Conservation (phyloP, 1,140 invertebrate species). For the Leptopilina clavipes region DNA sequence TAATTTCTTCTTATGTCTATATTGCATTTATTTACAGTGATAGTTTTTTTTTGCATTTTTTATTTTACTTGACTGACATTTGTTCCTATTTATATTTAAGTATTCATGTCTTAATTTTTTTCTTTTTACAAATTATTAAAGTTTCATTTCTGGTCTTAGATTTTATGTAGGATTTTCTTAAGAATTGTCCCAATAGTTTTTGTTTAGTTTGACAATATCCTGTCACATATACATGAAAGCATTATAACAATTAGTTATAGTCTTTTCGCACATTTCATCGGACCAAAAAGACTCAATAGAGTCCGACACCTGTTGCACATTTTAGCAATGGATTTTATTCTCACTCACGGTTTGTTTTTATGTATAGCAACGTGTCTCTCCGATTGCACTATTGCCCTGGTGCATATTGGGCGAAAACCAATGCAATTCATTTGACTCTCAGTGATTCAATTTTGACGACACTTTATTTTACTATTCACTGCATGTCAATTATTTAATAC, state of each 20-base stretch:
- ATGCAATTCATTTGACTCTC: conserved; percentile 5
- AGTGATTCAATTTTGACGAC: neutral
- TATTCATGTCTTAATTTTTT: too few relatives aligned
- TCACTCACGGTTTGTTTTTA: conserved; percentile 48
- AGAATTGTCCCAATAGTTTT: too few relatives aligned
- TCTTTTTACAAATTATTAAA: too few relatives aligned
- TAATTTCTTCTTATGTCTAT: neutral
- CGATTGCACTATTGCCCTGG: conserved; percentile 24
- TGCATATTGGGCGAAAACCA: conserved; percentile 26
- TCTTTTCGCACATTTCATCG: conserved; percentile 24
- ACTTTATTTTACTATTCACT: neutral
- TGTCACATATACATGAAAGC: neutral
- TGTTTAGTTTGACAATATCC: neutral
- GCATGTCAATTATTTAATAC: neutral
- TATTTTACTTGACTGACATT: too few relatives aligned
- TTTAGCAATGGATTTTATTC: conserved; percentile 71
- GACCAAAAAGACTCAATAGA: conserved; percentile 46
- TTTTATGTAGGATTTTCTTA: too few relatives aligned
- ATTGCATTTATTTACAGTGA: neutral
- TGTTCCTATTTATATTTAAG: too few relatives aligned
- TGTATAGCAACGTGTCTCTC: conserved; percentile 27
- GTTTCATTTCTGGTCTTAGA: too few relatives aligned
- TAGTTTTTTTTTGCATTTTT: neutral
- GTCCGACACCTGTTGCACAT: conserved; percentile 69
- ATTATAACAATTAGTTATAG: conserved; percentile 31